These are phyloP conservation scores for Halesus radiatus DNA, from an alignment of 1,140 invertebrate species.

Conservation along the genomic window DNA sequence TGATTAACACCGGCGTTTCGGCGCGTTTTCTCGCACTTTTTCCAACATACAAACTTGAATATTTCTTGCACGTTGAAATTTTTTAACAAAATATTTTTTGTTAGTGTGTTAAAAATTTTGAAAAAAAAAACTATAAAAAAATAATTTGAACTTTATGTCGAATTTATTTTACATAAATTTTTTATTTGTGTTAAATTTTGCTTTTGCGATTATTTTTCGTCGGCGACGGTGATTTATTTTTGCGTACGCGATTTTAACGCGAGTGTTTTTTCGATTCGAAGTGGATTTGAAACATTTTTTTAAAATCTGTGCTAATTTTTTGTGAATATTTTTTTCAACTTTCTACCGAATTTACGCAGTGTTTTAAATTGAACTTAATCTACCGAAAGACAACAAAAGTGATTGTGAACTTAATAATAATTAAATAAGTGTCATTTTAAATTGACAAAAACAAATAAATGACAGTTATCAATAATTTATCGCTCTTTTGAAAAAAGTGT, in stretches of 20 bases:
- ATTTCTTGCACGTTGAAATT: neutral
- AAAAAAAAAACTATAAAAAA: neutral
- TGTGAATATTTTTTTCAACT: neutral
- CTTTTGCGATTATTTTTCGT: constrained; percentile 4
- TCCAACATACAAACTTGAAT: neutral
- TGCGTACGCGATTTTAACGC: constrained; percentile 7
- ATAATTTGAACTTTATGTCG: neutral
- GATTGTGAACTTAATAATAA: no score
- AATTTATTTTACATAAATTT: neutral
- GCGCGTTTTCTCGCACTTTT: constrained; percentile 19
- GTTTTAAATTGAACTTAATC: neutral
- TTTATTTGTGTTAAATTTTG: neutral
- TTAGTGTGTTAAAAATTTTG: neutral
- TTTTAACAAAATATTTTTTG: neutral
- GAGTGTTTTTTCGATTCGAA: neutral
- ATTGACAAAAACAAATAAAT: no score
- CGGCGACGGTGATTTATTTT: constrained; percentile 15
- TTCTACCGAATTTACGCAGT: no score
- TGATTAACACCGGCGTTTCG: constrained; percentile 28
- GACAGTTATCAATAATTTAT: no score
- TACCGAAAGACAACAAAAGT: no score
- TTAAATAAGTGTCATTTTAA: no score
- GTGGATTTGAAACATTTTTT: neutral
- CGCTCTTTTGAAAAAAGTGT: no score
- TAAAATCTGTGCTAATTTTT: neutral